Conservation (phyloP, 2,113 vertebrate genomes). For the Phylloscopus trochilus region DNA sequence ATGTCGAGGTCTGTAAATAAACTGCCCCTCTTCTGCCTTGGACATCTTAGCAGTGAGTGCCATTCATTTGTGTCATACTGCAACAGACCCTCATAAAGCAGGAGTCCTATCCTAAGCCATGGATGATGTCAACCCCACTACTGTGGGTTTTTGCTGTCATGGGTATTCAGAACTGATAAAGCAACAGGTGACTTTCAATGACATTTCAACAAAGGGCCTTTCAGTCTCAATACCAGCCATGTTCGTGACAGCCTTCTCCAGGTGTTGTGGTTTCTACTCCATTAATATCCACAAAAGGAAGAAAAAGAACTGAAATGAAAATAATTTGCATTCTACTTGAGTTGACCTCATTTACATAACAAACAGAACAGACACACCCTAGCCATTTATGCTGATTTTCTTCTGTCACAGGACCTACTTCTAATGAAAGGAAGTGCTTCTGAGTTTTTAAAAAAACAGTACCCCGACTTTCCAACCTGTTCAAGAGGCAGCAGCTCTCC, state of each 20-base stretch:
- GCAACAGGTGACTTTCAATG: not conserved
- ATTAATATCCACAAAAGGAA: not conserved
- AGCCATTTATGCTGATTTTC: not conserved
- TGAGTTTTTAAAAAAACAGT: not conserved
- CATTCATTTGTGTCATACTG: too few species aligned
- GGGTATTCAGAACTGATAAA: not conserved
- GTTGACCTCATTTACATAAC: not conserved
- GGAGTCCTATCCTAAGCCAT: not conserved
- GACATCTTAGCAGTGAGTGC: too few species aligned
- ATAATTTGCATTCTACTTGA: not conserved
- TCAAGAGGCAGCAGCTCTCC: conserved; percentile 85
- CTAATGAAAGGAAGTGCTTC: not conserved
- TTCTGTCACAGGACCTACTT: not conserved
- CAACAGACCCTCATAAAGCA: not conserved
- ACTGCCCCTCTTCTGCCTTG: too few species aligned
- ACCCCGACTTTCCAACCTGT: conserved; percentile 73
- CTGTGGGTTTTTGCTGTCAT: not conserved
- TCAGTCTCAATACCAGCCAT: not conserved
- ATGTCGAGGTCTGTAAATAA: too few species aligned
- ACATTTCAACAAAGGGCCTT: not conserved
- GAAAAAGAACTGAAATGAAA: not conserved
- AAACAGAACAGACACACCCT: not conserved
- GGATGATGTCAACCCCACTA: not conserved
- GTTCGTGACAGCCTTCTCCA: not conserved
- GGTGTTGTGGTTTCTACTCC: not conserved